These are phyloP conservation scores for Girardia tigrina DNA, from an alignment of 2,888 invertebrate genomes.

Conservation along the genomic window DNA sequence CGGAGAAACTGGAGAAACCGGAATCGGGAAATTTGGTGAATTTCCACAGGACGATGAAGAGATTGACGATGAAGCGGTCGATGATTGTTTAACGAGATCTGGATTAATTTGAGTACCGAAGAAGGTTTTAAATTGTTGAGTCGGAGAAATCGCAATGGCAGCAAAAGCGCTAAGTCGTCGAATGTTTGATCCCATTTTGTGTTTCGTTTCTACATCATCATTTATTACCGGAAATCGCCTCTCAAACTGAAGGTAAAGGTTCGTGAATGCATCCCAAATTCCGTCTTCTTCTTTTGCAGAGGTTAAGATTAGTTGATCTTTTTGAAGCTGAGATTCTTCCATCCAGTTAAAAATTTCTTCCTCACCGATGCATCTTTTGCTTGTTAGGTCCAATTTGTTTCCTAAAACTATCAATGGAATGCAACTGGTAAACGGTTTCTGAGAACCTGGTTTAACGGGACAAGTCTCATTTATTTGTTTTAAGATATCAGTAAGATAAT, in stretches of 20 bases:
- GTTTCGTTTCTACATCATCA: not conserved
- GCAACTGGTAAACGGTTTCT: not conserved
- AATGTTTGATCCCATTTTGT: not conserved
- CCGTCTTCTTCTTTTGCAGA: not conserved
- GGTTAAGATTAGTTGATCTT: not conserved
- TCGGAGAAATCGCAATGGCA: not conserved
- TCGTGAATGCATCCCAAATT: not conserved
- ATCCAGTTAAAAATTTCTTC: not conserved
- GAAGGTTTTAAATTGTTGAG: not conserved
- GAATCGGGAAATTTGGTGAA: constrained; percentile 15
- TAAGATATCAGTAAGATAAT: constrained; percentile 2
- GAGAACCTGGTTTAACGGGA: not conserved
- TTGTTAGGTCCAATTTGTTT: not conserved
- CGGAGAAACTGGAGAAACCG: not conserved
- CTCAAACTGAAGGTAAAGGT: not conserved
- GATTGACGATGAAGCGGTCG: constrained; percentile 19
- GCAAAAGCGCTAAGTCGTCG: constrained; percentile 12
- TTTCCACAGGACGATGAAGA: not conserved
- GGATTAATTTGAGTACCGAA: not conserved
- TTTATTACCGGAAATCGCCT: not conserved
- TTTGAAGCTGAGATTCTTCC: not conserved
- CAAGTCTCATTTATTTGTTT: not conserved
- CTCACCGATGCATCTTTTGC: not conserved
- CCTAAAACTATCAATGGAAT: not conserved
- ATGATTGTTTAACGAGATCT: constrained; percentile 6